Conservation (phyloP, 2,797 vertebrate species). For the Melanotaenia boesemani region DNA sequence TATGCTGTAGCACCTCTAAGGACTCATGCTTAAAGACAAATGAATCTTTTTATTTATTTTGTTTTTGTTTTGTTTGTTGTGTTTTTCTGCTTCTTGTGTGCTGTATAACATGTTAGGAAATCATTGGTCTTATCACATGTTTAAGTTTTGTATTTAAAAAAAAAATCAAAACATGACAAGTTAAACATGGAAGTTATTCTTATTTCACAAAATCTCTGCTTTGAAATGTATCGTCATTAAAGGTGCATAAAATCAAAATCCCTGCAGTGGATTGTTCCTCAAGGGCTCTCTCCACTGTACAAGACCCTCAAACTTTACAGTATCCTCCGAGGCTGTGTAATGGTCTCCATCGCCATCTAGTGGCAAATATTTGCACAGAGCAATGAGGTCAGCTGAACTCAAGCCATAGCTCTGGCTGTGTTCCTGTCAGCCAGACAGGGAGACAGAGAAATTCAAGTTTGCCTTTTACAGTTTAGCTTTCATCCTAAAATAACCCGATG, state of each 20-base stretch:
- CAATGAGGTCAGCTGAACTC: constrained; percentile 84
- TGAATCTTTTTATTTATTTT: neutral
- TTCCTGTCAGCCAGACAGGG: constrained; percentile 73
- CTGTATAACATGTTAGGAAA: neutral
- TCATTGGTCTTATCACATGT: neutral
- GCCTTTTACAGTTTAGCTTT: constrained; percentile 72
- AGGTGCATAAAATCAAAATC: constrained; percentile 42
- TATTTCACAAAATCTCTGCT: constrained; percentile 13
- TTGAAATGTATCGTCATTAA: constrained; percentile 35
- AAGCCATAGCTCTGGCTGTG: constrained; percentile 81
- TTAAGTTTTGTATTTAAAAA: neutral
- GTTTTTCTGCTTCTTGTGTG: neutral
- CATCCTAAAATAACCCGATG: constrained; percentile 66
- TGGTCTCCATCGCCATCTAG: constrained; percentile 86
- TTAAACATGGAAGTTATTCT: neutral
- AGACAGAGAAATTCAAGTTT: constrained; percentile 70
- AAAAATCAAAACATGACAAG: neutral
- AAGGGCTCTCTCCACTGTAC: constrained; percentile 64
- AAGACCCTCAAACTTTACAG: constrained; percentile 58
- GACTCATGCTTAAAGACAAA: constrained; percentile 17
- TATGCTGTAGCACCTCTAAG: constrained; percentile 20
- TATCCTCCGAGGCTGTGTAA: constrained; percentile 43
- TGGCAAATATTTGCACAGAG: constrained; percentile 84
- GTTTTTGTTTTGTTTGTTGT: neutral
- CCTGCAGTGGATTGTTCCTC: constrained; percentile 49